phyloP scores from a whole-genome alignment of 23 tunicate species.

The Ascidia mentula region DNA sequence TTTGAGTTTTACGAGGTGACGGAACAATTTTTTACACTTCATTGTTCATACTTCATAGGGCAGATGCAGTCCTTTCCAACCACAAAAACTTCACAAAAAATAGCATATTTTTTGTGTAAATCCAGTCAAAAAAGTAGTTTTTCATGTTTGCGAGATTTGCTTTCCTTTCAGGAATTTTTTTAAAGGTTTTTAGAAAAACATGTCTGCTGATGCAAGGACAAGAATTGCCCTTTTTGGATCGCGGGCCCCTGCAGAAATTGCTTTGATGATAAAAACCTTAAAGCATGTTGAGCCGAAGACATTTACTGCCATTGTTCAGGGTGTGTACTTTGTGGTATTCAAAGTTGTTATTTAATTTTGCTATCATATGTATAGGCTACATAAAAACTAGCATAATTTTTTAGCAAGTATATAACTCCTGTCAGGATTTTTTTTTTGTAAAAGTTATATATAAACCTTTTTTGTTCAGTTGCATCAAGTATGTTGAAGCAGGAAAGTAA shows the following conservation, averaged over 20 bases:
- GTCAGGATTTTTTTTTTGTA: background rate
- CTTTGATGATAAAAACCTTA: background rate
- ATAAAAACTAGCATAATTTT: background rate
- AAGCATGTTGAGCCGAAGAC: background rate
- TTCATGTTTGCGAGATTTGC: too few species aligned
- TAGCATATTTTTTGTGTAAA: too few species aligned
- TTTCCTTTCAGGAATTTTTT: too few species aligned
- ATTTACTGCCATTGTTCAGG: background rate
- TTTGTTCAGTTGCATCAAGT: constrained; percentile 46
- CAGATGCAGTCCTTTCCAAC: too few species aligned
- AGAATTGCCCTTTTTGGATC: background rate
- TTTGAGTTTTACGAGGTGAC: too few species aligned
- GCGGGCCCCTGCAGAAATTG: background rate
- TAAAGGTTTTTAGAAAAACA: too few species aligned
- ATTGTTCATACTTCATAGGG: too few species aligned
- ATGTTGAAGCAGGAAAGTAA: constrained; percentile 25
- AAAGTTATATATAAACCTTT: background rate
- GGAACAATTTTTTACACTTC: too few species aligned
- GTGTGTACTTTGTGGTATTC: too few species aligned
- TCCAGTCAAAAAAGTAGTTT: too few species aligned
- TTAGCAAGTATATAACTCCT: background rate
- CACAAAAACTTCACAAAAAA: too few species aligned
- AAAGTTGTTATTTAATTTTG: background rate
- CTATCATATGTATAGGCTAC: background rate
- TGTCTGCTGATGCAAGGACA: background rate